Evolutionary conservation across 2,888 invertebrate species (phyloP).

Genomic region (Caradrina kadenii): DNA sequence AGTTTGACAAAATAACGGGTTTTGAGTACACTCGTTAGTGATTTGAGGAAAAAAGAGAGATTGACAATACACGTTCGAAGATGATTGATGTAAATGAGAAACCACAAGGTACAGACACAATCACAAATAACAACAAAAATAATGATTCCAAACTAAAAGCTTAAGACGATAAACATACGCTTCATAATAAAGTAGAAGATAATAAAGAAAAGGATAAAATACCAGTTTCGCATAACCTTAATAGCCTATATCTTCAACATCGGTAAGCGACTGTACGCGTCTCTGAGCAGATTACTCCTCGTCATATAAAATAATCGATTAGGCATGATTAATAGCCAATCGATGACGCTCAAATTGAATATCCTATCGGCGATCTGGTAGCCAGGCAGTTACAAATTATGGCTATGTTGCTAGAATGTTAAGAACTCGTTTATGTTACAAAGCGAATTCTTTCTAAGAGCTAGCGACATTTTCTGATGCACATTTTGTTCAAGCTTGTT

Average conservation of each 20-base stretch:
- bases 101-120: not conserved
- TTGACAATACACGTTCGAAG: slow-evolving; percentile 12
- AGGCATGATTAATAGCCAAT: slow-evolving; percentile 60
- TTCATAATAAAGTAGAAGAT: slow-evolving; percentile 2
- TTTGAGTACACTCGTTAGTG: slow-evolving; percentile 36
- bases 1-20: slow-evolving; percentile 49
- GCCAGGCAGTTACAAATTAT: slow-evolving; percentile 60
- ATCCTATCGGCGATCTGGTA: slow-evolving; percentile 58
- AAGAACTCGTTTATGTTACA: slow-evolving; percentile 44
- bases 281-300: slow-evolving; percentile 53
- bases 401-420: slow-evolving; percentile 30
- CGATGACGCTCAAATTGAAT: slow-evolving; percentile 61
- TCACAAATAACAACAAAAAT: not conserved
- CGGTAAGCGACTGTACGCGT: slow-evolving; percentile 51
- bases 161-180: not conserved
- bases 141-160: not conserved
- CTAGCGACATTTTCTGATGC: not conserved
- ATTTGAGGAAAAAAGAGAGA: slow-evolving; percentile 34
- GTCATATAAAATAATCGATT: slow-evolving; percentile 63
- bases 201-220: slow-evolving; percentile 28
- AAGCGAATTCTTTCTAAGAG: slow-evolving; percentile 14
- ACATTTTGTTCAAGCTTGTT: not conserved
- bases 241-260: slow-evolving; percentile 45
- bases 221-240: slow-evolving; percentile 39
- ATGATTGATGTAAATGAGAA: slow-evolving; percentile 21